Percentiles rank a stretch among this genome's conserved stretches.
Conservation (phyloP, 2,113 vertebrate species). For the Lanius collurio region DNA sequence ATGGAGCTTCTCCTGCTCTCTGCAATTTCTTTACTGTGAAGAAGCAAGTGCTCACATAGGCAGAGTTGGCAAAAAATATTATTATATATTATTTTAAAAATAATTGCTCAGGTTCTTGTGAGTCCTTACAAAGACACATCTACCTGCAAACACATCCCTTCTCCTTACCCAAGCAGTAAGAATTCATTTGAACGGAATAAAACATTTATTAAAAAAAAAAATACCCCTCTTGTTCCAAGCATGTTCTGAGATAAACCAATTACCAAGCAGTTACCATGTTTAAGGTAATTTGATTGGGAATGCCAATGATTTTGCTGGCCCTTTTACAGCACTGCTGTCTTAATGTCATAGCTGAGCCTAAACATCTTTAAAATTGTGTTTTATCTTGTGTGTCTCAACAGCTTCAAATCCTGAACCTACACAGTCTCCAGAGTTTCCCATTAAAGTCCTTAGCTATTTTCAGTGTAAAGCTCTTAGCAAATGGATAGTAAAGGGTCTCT, state of each 20-base stretch:
- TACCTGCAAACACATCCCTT: neutral
- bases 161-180: neutral
- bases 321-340: neutral
- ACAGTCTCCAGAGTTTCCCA: neutral
- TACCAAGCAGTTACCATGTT: neutral
- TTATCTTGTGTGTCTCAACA: neutral
- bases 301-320: neutral
- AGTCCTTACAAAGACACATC: neutral
- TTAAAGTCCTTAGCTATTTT: neutral
- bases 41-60: neutral
- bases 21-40: neutral
- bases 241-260: neutral
- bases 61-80: neutral
- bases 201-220: neutral
- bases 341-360: neutral
- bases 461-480: neutral
- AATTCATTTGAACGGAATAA: neutral
- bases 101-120: neutral
- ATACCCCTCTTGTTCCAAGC: neutral
- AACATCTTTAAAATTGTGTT: neutral
- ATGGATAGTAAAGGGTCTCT: neutral
- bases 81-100: neutral
- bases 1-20: neutral
- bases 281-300: neutral
- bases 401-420: neutral